These are phyloP conservation scores for Nycteola revayana DNA, from an alignment of 2,888 invertebrate genomes.

Conservation along the genomic window DNA sequence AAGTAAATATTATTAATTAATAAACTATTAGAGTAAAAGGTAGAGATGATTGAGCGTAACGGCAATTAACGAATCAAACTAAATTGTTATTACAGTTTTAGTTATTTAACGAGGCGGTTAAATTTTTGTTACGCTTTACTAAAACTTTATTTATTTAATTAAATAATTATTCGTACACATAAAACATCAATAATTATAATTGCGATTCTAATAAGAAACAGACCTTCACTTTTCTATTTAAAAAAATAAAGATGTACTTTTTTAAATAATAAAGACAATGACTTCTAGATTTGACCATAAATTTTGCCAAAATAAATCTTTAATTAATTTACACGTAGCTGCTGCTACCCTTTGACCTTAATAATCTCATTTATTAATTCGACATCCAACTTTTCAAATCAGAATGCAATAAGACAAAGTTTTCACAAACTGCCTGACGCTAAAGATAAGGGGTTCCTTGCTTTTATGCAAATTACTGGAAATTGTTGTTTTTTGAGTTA, in stretches of 20 bases:
- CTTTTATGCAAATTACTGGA: conserved; percentile 71
- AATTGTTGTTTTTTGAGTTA: conserved; percentile 54
- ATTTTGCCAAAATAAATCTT: neutral
- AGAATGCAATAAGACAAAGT: conserved; percentile 74
- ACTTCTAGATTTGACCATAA: neutral
- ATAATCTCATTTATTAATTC: conserved; percentile 53
- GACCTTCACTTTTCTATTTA: too few relatives aligned
- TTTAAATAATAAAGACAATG: too few relatives aligned
- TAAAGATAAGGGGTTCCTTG: conserved; percentile 68
- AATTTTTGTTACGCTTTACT: conserved; percentile 9
- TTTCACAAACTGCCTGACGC: conserved; percentile 72
- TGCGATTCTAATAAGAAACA: too few relatives aligned
- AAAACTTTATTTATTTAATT: conserved; percentile 7
- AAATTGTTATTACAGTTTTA: conserved; percentile 16
- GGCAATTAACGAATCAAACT: conserved; percentile 29
- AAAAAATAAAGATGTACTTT: too few relatives aligned
- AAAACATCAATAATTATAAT: too few relatives aligned
- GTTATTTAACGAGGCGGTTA: conserved; percentile 13
- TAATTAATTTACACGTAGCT: conserved; percentile 17
- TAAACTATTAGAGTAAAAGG: neutral
- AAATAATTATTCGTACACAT: neutral
- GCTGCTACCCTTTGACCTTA: conserved; percentile 47
- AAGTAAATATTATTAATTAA: neutral
- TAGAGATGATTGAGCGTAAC: conserved; percentile 8
- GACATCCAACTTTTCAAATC: conserved; percentile 47